phyloP scores from a whole-genome alignment of 2,797 vertebrate species.

The Eremophila alpestris region DNA sequence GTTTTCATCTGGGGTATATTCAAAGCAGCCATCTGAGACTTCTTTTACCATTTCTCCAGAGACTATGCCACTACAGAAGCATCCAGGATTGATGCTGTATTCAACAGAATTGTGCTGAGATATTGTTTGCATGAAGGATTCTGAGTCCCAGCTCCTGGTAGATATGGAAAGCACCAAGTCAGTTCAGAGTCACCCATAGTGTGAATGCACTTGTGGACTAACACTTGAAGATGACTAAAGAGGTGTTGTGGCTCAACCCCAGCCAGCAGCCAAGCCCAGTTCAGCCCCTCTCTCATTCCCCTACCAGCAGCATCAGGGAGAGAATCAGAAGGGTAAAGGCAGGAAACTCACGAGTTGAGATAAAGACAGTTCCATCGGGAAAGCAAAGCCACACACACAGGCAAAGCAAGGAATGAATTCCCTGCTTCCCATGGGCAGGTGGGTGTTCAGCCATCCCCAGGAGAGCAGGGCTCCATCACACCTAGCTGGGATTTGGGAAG shows the following conservation, averaged over 20 bases:
- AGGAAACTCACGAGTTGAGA: not conserved
- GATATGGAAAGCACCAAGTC: not conserved
- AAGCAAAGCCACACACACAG: rapidly evolving
- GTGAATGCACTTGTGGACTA: not conserved
- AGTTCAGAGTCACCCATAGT: not conserved
- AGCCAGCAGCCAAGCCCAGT: not conserved
- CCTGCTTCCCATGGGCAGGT: rapidly evolving
- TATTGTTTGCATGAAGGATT: constrained; percentile 16
- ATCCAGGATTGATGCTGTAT: not conserved
- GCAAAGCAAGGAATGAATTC: not conserved
- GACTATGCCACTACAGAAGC: not conserved
- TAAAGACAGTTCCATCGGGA: not conserved
- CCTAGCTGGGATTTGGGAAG: rapidly evolving
- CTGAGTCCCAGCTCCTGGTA: not conserved
- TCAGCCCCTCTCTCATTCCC: not conserved
- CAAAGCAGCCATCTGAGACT: not conserved
- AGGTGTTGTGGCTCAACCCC: not conserved
- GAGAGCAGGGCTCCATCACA: not conserved
- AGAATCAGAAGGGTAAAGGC: too few species aligned
- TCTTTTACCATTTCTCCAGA: not conserved
- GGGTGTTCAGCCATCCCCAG: not conserved
- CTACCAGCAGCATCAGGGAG: not conserved
- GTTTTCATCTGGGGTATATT: not conserved
- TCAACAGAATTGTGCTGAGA: constrained; percentile 6
- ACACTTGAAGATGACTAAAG: not conserved